Percentiles rank a stretch among this genome's conserved stretches.
Conservation (phyloP, 2,797 vertebrate genomes). For the Australoheros facetus region DNA sequence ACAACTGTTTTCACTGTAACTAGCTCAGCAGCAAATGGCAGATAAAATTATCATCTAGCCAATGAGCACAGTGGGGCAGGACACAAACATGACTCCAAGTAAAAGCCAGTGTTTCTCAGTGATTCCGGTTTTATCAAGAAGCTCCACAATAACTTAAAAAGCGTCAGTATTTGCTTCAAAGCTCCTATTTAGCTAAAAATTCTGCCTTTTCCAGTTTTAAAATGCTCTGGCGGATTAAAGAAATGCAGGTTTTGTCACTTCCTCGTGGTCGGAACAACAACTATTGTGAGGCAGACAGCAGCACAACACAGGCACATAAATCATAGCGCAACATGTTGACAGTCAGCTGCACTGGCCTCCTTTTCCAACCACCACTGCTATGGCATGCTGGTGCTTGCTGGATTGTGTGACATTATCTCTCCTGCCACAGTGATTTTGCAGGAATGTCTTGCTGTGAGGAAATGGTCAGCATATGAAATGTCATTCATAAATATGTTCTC, state of each 20-base stretch:
- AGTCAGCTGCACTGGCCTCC: background rate
- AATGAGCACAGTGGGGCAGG: background rate
- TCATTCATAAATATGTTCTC: conserved; percentile 9
- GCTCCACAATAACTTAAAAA: background rate
- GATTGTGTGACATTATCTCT: conserved; percentile 5
- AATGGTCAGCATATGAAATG: conserved; percentile 17
- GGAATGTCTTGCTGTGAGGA: conserved; percentile 30
- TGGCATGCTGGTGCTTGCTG: background rate
- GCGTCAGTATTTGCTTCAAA: background rate
- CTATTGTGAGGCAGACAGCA: background rate
- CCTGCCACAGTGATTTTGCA: conserved; percentile 22
- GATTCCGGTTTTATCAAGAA: background rate
- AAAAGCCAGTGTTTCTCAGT: background rate
- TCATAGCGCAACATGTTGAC: background rate
- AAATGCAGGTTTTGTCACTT: background rate
- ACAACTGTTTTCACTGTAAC: background rate
- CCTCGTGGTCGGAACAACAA: background rate
- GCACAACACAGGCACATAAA: background rate
- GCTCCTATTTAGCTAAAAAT: background rate
- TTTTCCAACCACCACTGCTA: conserved; percentile 3
- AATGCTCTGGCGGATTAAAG: background rate
- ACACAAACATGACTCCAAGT: background rate
- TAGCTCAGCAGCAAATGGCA: background rate
- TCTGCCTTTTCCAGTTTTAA: background rate
- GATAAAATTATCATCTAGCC: background rate